Base-by-base conservation (phyloP, 2,888 invertebrate genomes). In the Aphodius sticticus region DNA sequence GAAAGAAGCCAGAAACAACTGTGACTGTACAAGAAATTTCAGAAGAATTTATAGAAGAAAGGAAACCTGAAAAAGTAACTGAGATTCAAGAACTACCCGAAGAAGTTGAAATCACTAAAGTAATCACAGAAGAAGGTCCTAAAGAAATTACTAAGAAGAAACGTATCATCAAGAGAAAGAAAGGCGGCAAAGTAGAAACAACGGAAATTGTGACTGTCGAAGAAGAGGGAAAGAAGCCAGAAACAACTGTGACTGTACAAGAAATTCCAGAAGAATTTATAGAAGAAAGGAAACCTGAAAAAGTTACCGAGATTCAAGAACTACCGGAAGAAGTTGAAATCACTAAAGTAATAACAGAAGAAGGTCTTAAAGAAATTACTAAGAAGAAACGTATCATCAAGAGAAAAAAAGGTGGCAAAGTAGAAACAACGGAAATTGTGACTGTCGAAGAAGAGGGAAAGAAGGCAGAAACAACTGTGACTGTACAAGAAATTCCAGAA, bases 1-100 rank as follows among this genome's bases (percentile, higher is more conserved):
- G 86, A 53, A 87, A 87, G 83, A 82, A 84, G 80, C 88, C 87
- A 35, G 86, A 88, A 76, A 87, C 87, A 9, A 86, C 88, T n/a
- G 88, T 90, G 0, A 85, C 85, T 84, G 88, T 82, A 82, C 83
- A 82, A 15, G 79, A 84, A 6, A 82, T 83, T 37, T 72, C 81
- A 36, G 75, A 83, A 16, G 84, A 85, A 77, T 12, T 76, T n/a
- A 86, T 84, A 35, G 85, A 82, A 79, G 83, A 69, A 84, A 1
- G 53, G 4, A 53, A 53, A 53, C 53, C 53, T 53, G 12, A 53
- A 53, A 12, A 53, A 0, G 53, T 53, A 3, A 53, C 53, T 12
- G 12, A 53, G 12, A 53, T 53, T 2, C 53, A 53, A 84, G 74
- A 74, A 74, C 74, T 74, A 16, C 74, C 74, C 26, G 74, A 74